These are phyloP conservation scores for Lutjanus erythropterus DNA, from an alignment of 2,113 vertebrate species.

Conservation along the genomic window DNA sequence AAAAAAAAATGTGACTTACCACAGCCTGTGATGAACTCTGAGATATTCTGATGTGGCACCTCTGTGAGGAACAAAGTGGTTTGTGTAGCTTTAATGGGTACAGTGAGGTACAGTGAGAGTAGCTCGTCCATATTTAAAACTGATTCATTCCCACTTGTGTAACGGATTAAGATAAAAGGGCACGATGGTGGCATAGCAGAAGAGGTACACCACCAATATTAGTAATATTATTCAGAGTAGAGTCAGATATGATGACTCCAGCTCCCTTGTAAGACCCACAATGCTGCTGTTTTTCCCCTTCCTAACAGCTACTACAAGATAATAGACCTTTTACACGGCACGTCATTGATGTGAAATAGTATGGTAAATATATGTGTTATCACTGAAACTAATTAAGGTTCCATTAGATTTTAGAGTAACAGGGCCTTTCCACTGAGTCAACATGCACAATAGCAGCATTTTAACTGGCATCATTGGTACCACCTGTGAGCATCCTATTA, in stretches of 20 bases:
- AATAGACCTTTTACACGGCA: too few relatives aligned
- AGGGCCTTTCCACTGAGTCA: too few relatives aligned
- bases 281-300: background rate
- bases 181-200: background rate
- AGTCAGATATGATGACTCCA: conserved; percentile 7
- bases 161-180: conserved; percentile 53
- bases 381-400: too few relatives aligned
- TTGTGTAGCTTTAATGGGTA: conserved; percentile 35
- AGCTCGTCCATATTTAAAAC: conserved; percentile 30
- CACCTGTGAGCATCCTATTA: too few relatives aligned
- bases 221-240: conserved; percentile 13
- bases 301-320: background rate
- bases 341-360: too few relatives aligned
- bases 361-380: too few relatives aligned
- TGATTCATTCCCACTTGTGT: conserved; percentile 18
- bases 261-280: background rate
- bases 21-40: background rate
- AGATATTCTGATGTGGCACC: background rate
- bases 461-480: too few relatives aligned
- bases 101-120: background rate
- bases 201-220: conserved; percentile 2
- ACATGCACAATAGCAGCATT: too few relatives aligned
- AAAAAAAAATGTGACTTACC: background rate
- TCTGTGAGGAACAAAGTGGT: conserved; percentile 15
- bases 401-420: too few relatives aligned